A percentile compares a stretch with the other conserved stretches of the same genome.
Evolutionary conservation across 2,113 vertebrate species (phyloP).

Genomic region (Melanerpes formicivorus): DNA sequence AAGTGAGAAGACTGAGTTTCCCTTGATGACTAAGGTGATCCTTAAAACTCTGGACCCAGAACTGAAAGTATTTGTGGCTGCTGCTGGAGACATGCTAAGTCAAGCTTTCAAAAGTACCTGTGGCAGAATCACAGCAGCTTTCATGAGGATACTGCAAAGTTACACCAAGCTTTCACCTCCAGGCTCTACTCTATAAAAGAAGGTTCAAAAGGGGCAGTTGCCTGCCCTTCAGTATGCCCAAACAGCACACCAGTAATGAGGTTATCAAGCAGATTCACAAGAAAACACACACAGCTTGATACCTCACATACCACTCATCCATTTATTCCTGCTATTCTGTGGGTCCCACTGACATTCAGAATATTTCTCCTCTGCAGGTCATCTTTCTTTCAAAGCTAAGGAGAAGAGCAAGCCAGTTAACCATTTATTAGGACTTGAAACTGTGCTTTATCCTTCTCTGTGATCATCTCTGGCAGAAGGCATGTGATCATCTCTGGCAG

Average conservation of each 20-base stretch:
- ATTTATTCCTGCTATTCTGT: background rate
- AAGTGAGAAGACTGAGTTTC: background rate
- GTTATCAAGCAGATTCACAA: background rate
- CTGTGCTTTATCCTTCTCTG: background rate
- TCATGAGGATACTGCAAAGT: background rate
- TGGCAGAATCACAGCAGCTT: background rate
- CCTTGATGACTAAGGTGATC: slow-evolving; percentile 19
- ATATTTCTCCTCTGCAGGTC: background rate
- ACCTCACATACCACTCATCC: background rate
- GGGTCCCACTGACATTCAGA: background rate
- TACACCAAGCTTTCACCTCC: background rate
- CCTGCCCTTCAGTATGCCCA: background rate
- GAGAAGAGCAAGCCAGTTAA: background rate
- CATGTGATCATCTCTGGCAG: background rate
- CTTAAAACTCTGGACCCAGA: background rate
- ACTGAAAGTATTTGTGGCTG: background rate
- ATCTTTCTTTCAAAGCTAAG: background rate
- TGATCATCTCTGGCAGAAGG: background rate
- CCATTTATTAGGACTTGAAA: background rate
- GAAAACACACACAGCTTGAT: background rate
- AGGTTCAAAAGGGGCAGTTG: background rate
- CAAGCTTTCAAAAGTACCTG: background rate
- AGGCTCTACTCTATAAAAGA: background rate
- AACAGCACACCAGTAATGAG: background rate
- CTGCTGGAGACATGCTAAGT: background rate